Conservation (phyloP, 1,140 invertebrate genomes). For the Cyrtorhinus lividipennis region DNA sequence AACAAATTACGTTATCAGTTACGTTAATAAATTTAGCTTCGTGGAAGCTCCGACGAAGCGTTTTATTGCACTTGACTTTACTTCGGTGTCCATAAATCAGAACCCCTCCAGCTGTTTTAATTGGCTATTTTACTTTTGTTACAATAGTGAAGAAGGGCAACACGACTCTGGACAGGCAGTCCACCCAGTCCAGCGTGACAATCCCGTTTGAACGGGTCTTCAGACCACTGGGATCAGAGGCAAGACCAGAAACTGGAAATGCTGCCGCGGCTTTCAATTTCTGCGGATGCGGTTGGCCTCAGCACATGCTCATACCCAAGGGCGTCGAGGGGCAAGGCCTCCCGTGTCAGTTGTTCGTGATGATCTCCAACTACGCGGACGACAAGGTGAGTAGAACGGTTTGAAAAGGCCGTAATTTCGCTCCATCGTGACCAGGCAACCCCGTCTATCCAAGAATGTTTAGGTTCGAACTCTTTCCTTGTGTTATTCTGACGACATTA, state of each 20-base stretch:
- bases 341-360: slow-evolving; percentile 56
- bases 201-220: slow-evolving; percentile 49
- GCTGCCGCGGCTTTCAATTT: slow-evolving; percentile 39
- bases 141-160: slow-evolving; percentile 40
- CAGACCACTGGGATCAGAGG: slow-evolving; percentile 35
- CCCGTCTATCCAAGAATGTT: too few relatives aligned
- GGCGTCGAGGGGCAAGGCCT: slow-evolving; percentile 50
- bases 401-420: too few relatives aligned
- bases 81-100: too few relatives aligned
- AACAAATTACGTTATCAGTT: too few relatives aligned
- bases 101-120: too few relatives aligned
- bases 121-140: too few relatives aligned
- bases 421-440: too few relatives aligned
- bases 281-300: slow-evolving; percentile 78
- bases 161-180: slow-evolving; percentile 39
- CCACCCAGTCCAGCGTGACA: slow-evolving; percentile 43
- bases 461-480: too few relatives aligned
- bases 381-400: slow-evolving; percentile 55
- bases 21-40: too few relatives aligned
- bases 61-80: too few relatives aligned
- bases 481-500: too few relatives aligned
- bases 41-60: too few relatives aligned
- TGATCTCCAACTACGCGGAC: slow-evolving; percentile 58
- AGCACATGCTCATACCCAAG: slow-evolving; percentile 66
- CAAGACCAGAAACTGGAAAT: slow-evolving; percentile 29